Percentiles rank a stretch among this genome's conserved stretches.
Conservation (phyloP, 2,888 invertebrate species). For the Allophyes oxyacanthae region DNA sequence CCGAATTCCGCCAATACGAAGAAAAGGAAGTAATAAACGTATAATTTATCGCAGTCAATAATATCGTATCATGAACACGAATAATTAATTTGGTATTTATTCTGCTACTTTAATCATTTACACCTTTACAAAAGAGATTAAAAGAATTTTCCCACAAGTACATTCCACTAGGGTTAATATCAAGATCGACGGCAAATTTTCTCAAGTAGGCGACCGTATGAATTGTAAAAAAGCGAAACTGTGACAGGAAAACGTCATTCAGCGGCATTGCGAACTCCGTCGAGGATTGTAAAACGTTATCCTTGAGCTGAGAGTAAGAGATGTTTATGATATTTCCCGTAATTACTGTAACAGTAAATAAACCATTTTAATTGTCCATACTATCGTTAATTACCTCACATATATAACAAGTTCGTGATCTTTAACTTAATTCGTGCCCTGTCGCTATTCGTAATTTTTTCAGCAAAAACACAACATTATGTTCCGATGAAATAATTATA, state of each 20-base stretch:
- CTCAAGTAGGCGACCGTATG: constrained; percentile 45
- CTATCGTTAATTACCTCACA: constrained; percentile 69
- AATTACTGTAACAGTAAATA: constrained; percentile 80
- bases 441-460: constrained; percentile 51
- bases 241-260: constrained; percentile 78
- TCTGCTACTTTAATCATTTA: constrained; percentile 31
- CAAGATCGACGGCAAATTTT: constrained; percentile 50
- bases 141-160: constrained; percentile 46
- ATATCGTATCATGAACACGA: constrained; percentile 13
- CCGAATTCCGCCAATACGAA: too few species aligned
- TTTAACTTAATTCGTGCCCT: constrained; percentile 52
- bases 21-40: too few species aligned
- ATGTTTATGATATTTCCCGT: constrained; percentile 84
- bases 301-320: constrained; percentile 64
- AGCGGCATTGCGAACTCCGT: constrained; percentile 61
- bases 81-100: constrained; percentile 8
- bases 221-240: constrained; percentile 65
- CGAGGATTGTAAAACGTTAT: constrained; percentile 70
- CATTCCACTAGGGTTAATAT: constrained; percentile 41
- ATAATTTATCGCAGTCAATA: constrained; percentile 1
- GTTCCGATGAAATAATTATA: constrained; percentile 48
- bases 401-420: constrained; percentile 51
- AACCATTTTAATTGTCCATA: constrained; percentile 69
- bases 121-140: constrained; percentile 32
- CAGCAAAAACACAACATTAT: constrained; percentile 33